Evolutionary conservation across 2,888 invertebrate genomes (phyloP), one percentile per base, ranked within the genome.

Genomic region (Bedellia somnulentella): DNA sequence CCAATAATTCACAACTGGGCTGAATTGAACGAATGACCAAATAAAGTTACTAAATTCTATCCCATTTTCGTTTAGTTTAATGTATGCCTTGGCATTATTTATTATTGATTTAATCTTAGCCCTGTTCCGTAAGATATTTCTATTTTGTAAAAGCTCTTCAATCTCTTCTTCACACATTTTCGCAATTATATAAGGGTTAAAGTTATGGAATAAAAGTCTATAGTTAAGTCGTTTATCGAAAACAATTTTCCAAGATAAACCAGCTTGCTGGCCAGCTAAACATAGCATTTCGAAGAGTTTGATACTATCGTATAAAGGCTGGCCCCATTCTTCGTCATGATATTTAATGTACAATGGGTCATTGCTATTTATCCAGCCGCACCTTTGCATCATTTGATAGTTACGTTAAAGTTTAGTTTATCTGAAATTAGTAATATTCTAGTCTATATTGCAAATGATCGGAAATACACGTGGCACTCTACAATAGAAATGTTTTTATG

Each of bases 321-420:
- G 22, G 12, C 34, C 34, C 34, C 34, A 34, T 21, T 34, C 34
- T 3, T 16, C 21, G 26, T 34, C 34, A 16, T 34, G 34, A 18
- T 34, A 34, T 18, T 25, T 15, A 9, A 33, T 17, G 22, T 29
- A 33, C 2, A 17, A 5, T 6, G 24, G 24, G 16, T 29, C 33
- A n/a, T 24, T 14, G 5, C 3, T 14, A 15, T 14, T 23, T 21
- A 25, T n/a, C 33, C 33, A 33, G 11, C 18, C 22, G 25, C 33
- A 33, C 21, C 33, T 27, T 18, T 6, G n/a, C n/a, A n/a, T n/a
- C n/a, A n/a, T n/a, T n/a, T n/a, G n/a, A n/a, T n/a, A n/a, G n/a
- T n/a, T n/a, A n/a, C n/a, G n/a, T n/a, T n/a, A n/a, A n/a, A n/a
- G n/a, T n/a, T n/a, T n/a, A n/a, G n/a, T n/a, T n/a, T n/a, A n/a